These are phyloP conservation scores for Ladona fulva DNA, from an alignment of 1,140 invertebrate species.

Conservation along the genomic window DNA sequence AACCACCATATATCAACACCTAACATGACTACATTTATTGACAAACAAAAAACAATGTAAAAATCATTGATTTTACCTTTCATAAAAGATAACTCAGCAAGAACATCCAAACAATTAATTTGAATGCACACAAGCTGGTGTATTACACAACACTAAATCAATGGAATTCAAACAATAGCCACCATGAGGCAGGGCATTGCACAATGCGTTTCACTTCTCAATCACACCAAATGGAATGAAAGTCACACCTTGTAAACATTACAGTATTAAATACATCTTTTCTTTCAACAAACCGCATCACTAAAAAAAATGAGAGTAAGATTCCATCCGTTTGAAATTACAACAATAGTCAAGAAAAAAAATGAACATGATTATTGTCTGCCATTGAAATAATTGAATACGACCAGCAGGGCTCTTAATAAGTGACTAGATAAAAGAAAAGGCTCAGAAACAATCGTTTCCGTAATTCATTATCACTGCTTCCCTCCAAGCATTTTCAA, in stretches of 20 bases:
- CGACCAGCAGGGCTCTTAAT: not conserved
- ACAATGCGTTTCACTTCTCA: not conserved
- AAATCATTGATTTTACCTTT: not conserved
- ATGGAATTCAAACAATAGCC: not conserved
- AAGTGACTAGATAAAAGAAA: not conserved
- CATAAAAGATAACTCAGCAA: not conserved
- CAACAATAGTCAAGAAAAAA: not conserved
- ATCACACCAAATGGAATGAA: not conserved
- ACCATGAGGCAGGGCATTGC: not conserved
- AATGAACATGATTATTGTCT: not conserved
- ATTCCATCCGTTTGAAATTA: not conserved
- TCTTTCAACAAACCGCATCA: not conserved
- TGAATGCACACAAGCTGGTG: not conserved
- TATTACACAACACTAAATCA: not conserved
- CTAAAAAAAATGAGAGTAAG: not conserved
- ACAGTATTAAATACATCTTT: not conserved
- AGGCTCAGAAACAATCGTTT: not conserved
- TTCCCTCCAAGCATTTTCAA: slow-evolving; percentile 6
- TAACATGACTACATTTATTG: not conserved
- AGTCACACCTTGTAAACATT: not conserved
- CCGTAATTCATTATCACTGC: not conserved
- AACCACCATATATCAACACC: not conserved
- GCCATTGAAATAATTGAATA: not conserved
- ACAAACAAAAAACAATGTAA: not conserved
- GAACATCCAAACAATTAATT: not conserved